Evolutionary conservation across 2,113 vertebrate genomes (phyloP).

Genomic region (Ariopsis seemanni): DNA sequence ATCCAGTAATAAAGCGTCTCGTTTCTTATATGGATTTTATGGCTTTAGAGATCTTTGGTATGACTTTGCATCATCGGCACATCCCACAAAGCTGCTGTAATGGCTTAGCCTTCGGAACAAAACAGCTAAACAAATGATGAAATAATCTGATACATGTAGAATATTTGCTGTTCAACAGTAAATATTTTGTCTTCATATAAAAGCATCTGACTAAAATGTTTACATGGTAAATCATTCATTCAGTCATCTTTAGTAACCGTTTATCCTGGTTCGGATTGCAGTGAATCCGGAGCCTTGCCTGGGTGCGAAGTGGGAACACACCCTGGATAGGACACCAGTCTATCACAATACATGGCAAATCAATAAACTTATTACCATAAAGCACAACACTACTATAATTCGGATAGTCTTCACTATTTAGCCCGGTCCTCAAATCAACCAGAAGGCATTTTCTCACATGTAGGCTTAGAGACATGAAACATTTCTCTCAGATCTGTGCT

Average conservation of each 20-base stretch:
- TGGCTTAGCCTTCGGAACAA: conserved; percentile 46
- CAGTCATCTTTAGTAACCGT: background rate
- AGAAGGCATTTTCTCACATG: background rate
- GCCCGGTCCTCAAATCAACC: conserved; percentile 11
- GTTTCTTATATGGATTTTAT: conserved; percentile 59
- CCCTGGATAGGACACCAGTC: background rate
- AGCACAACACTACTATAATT: conserved; percentile 42
- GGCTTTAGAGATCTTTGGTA: conserved; percentile 61
- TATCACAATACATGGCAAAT: background rate
- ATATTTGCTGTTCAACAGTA: background rate
- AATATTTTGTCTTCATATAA: conserved; percentile 21
- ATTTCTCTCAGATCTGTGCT: background rate
- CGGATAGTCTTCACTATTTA: background rate
- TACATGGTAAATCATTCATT: conserved; percentile 67
- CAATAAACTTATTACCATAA: conserved; percentile 59
- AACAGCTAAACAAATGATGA: background rate
- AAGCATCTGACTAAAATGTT: conserved; percentile 53
- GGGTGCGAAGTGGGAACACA: background rate
- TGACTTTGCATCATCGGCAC: conserved; percentile 29
- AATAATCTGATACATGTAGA: background rate
- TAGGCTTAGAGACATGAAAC: background rate
- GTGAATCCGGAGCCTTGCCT: background rate
- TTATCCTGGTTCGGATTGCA: background rate
- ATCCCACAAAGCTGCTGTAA: conserved; percentile 53
- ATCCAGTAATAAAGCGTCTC: conserved; percentile 14